Base-by-base conservation (phyloP, 2,797 vertebrate species). In the Gymnothorax reevesii region DNA sequence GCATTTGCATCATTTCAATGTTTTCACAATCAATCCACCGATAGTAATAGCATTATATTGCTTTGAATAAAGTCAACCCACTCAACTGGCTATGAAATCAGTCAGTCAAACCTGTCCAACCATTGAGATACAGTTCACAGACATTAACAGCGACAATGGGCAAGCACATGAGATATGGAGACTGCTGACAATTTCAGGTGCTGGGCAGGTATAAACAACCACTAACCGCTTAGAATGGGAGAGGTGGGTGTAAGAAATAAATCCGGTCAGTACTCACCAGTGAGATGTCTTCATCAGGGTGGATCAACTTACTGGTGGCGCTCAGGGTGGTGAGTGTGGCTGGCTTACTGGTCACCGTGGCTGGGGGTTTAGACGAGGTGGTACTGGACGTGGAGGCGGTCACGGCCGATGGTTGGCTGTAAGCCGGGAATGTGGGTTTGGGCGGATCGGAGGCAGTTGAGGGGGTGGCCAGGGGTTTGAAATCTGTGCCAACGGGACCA, bases 291-390 rank as follows among this genome's bases (percentile, higher is more conserved):
- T 99, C 99, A 99, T 99, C 99, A 97, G 98, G 99, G 93, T 99
- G 98, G 97, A 99, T 99, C 98, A 99, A 99, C 99, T 99, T 99
- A 99, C 99, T 99, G 96, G 98, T 99, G 96, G 99, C 99, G 97
- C 98, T 99, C 95, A 97, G 97, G 90, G 97, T 98, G 89, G 97
- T 98, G 93, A 99, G 97, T 88, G 98, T 98, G 93, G 98, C 98
- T 91, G 98, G 98, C 96, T 99, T 99, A 97, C 96, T 98, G 96
- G 98, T 95, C 94, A 97, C 97, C 89, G 97, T 97, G 89, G 97
- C 96, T 13, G 97, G 96, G 94, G 97, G 96, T 92, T 99, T 99
- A 92, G 97, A 97, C 94, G 97, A 97, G 96, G 97, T 97, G 94
- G 97, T 98, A 94, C 96, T 98, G 92, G 98, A 97, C 88, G 98